Evolutionary conservation across 2,888 invertebrate genomes (phyloP), one percentile per base, ranked within the genome.

Genomic region (Micropterix aruncella): DNA sequence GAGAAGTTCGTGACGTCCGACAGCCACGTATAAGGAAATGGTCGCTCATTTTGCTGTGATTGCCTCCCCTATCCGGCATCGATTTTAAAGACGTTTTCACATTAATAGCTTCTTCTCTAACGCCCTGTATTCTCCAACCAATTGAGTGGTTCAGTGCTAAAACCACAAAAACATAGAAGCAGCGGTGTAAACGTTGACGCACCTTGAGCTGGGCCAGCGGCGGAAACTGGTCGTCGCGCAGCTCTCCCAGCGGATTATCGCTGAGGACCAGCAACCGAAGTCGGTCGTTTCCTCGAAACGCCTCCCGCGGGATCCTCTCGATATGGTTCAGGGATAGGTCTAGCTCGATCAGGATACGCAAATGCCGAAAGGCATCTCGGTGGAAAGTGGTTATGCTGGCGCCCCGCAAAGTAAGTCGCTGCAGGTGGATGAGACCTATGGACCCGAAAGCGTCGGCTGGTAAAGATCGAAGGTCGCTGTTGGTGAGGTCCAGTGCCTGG

Each of bases 251-350:
- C 2, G 89, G 89, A 66, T 92, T 93, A 37, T 87, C 85, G 61
- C 79, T 88, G 47, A 93, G 66, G 51, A 82, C 79, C 42, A 92
- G 72, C 48, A 85, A 75, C 47, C 85, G 73, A 52, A 91, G 70
- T 50, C 90, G 74, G 61, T 87, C 87, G 67, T 90, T 90, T 51
- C 89, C 89, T 60, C 77, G 73, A 58, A 91, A 91, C 41, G 90
- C 89, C 49, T 83, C 80, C 51, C 79, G 80, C 51, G 89, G 83
- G 44, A 91, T 61, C 57, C 70, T 74, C 46, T 76, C 75, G 47
- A 91, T 75, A 55, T 80, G 76, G 70, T 92, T 92, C 57, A 88
- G 81, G 41, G 84, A 85, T 55, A 92, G 70, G 66, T 92, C 90
- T 47, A 92, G 80, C 70, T 92, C 91, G 18, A 91, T 78, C 39